Conservation (phyloP, 2,888 invertebrate species). For the Galeopsomyia nigrocyanea region DNA sequence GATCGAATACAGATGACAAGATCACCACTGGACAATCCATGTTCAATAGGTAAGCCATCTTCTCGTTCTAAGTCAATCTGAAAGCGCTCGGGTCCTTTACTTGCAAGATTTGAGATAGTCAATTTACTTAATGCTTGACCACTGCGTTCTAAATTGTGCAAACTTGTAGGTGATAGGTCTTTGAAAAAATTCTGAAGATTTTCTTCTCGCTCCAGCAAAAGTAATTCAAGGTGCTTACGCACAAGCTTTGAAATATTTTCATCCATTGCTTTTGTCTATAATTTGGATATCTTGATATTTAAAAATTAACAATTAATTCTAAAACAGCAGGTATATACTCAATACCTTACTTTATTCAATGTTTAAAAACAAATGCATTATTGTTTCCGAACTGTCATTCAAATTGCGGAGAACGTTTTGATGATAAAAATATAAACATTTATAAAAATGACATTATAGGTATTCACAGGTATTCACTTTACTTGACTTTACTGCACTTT, state of each 20-base stretch:
- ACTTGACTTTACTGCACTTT: no score
- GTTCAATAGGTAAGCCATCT: constrained; percentile 51
- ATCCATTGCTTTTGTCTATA: constrained; percentile 49
- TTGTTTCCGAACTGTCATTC: neutral
- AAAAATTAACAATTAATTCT: neutral
- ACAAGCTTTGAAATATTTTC: constrained; percentile 51
- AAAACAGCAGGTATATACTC: neutral
- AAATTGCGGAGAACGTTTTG: no score
- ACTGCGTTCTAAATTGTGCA: constrained; percentile 51
- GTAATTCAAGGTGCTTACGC: constrained; percentile 49
- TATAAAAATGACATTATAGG: no score
- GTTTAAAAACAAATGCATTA: neutral
- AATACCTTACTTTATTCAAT: neutral
- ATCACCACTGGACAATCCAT: constrained; percentile 53
- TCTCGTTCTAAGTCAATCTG: constrained; percentile 52
- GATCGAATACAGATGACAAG: constrained; percentile 53
- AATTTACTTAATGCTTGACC: constrained; percentile 54
- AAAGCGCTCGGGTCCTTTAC: constrained; percentile 50
- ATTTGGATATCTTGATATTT: neutral
- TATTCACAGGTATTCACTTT: no score
- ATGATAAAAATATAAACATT: no score
- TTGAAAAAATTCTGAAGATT: constrained; percentile 51
- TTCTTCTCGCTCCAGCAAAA: constrained; percentile 54
- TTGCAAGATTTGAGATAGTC: constrained; percentile 49
- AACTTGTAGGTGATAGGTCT: constrained; percentile 51